These are phyloP conservation scores for Phalacrocorax brasilianus DNA, from an alignment of 2,113 vertebrate genomes.

Conservation along the genomic window DNA sequence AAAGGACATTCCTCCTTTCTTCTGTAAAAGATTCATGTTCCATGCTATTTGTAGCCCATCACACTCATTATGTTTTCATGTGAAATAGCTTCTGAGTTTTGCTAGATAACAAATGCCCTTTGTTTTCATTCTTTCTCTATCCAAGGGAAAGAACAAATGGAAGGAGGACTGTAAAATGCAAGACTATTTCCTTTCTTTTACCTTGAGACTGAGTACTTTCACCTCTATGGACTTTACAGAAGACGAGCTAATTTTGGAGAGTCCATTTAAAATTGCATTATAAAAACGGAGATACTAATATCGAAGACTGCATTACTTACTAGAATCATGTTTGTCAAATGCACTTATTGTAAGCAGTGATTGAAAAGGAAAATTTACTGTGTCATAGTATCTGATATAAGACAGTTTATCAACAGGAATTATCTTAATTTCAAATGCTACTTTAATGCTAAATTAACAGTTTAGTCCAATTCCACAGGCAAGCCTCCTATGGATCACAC, in stretches of 20 bases:
- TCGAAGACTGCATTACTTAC: background rate
- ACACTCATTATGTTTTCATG: constrained; percentile 50
- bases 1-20: constrained; percentile 51
- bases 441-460: background rate
- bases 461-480: background rate
- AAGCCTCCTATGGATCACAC: background rate
- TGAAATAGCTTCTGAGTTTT: constrained; percentile 53
- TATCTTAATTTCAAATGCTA: background rate
- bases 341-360: background rate
- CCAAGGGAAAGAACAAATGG: background rate
- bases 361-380: background rate
- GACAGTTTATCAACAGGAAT: background rate
- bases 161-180: background rate
- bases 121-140: constrained; percentile 26
- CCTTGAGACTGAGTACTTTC: background rate
- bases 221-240: background rate
- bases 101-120: constrained; percentile 55
- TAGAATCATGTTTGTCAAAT: background rate
- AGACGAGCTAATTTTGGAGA: background rate
- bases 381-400: background rate
- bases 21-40: constrained; percentile 23
- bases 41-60: constrained; percentile 54
- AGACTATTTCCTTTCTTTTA: background rate
- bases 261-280: background rate
- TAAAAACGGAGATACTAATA: background rate